These are phyloP conservation scores for Microtus montanus DNA, from an alignment of 2,113 vertebrate species.

Conservation along the genomic window DNA sequence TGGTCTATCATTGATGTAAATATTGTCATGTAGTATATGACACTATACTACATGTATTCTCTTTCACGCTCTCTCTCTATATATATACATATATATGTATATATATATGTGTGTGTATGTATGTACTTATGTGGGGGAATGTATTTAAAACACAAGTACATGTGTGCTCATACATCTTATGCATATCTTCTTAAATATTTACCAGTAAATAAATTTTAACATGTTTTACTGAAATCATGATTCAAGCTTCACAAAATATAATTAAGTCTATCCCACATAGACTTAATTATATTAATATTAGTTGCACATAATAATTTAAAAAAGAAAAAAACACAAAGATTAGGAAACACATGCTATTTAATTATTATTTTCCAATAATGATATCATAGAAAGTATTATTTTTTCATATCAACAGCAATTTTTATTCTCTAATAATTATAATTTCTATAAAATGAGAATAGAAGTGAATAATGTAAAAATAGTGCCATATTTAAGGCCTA, in stretches of 20 bases:
- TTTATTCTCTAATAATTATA: background rate
- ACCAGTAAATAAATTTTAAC: background rate
- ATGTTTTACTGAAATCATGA: slow-evolving; percentile 25
- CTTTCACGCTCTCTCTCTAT: background rate
- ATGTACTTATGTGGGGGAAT: background rate
- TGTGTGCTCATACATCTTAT: background rate
- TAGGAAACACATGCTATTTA: background rate
- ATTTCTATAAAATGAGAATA: background rate
- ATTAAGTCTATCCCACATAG: background rate
- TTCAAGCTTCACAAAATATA: background rate
- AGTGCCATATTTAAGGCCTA: background rate
- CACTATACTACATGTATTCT: background rate
- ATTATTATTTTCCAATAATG: background rate
- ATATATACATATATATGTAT: background rate
- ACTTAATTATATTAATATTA: too few relatives aligned
- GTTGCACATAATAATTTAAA: background rate
- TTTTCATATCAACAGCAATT: background rate
- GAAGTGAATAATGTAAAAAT: background rate
- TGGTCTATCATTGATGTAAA: background rate
- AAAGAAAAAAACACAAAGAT: background rate
- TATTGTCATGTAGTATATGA: background rate
- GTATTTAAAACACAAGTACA: background rate
- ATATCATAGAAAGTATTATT: background rate
- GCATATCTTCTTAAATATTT: background rate
- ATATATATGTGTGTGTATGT: background rate